Evolutionary conservation across 2,888 invertebrate species (phyloP).

Genomic region (Thecophora atra): DNA sequence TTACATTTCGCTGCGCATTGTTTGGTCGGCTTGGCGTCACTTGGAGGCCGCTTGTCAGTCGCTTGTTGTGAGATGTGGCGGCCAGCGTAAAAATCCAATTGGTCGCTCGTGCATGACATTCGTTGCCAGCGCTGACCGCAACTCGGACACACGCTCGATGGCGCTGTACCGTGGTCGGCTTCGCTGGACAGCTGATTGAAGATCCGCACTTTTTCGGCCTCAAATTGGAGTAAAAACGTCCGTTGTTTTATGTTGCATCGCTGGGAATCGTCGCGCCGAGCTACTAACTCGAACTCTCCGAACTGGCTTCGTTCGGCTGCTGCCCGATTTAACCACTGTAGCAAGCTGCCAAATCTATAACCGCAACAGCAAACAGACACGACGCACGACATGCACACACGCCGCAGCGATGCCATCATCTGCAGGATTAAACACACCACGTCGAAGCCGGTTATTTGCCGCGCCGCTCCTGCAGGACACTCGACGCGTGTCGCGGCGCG

Average conservation of each 20-base stretch:
- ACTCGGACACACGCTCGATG: constrained; percentile 36
- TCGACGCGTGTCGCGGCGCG: background rate
- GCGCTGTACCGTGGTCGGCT: background rate
- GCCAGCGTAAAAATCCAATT: background rate
- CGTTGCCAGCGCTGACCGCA: constrained; percentile 28
- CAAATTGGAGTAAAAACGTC: too few relatives aligned
- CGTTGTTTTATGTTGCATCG: too few relatives aligned
- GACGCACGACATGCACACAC: constrained; percentile 23
- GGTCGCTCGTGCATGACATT: constrained; percentile 20
- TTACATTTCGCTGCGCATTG: background rate
- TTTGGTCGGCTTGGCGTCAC: background rate
- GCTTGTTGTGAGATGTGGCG: background rate
- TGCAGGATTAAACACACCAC: constrained; percentile 28
- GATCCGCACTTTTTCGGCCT: too few relatives aligned
- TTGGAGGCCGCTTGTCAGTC: constrained; percentile 16
- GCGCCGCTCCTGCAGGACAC: background rate
- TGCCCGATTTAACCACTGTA: background rate
- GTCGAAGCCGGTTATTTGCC: background rate
- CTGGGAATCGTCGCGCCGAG: too few relatives aligned
- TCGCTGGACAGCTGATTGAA: background rate
- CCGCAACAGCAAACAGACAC: constrained; percentile 37
- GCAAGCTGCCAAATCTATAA: constrained; percentile 25
- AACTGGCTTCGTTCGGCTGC: too few relatives aligned
- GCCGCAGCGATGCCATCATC: constrained; percentile 23
- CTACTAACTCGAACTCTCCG: too few relatives aligned